A percentile compares a stretch with the other conserved stretches of the same genome.
Evolutionary conservation across 1,140 invertebrate species (phyloP).

Genomic region (Eumeta japonica): DNA sequence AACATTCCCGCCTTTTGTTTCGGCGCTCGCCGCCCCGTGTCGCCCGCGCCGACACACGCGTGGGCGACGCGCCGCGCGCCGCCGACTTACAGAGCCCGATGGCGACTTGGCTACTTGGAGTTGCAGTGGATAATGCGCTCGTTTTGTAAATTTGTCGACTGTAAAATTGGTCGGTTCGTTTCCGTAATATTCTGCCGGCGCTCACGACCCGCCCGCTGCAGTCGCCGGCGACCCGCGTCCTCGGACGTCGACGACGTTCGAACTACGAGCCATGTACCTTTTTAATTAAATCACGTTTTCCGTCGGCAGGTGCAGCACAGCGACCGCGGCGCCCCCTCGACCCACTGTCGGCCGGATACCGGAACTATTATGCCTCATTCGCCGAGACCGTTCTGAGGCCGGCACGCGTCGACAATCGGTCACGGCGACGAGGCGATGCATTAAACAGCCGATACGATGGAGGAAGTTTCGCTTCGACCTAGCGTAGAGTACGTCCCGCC

Average conservation of each 20-base stretch:
- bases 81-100: too few relatives aligned
- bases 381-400: conserved; percentile 15
- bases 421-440: conserved; percentile 23
- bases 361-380: conserved; percentile 54
- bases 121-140: not conserved
- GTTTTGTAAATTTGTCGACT: not conserved
- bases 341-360: conserved; percentile 36
- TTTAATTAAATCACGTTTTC: not conserved
- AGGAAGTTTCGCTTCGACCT: conserved; percentile 39
- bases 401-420: not conserved
- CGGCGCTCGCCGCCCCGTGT: too few relatives aligned
- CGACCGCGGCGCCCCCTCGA: conserved; percentile 20
- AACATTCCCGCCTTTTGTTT: not conserved
- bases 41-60: too few relatives aligned
- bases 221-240: not conserved
- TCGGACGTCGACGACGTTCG: not conserved
- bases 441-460: conserved; percentile 37
- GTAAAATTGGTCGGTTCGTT: not conserved
- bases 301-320: not conserved
- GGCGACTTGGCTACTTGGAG: not conserved
- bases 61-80: too few relatives aligned
- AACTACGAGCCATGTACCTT: not conserved
- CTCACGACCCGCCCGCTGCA: too few relatives aligned
- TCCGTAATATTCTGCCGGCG: not conserved
- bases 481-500: conserved; percentile 42